Evolutionary conservation across 2,888 invertebrate species (phyloP).

Genomic region (Phortica okadai): DNA sequence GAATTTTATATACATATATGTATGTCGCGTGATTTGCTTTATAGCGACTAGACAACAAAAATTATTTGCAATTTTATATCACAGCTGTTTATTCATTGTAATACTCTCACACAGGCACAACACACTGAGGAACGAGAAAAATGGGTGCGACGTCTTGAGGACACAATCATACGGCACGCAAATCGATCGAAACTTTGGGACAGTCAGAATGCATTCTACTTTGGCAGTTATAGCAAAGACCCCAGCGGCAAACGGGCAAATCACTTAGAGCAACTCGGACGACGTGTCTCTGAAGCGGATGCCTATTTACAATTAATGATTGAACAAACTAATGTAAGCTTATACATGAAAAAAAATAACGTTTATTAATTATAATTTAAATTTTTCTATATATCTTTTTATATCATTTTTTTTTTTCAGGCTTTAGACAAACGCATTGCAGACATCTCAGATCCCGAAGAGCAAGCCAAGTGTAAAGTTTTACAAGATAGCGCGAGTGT

Average conservation of each 20-base stretch:
- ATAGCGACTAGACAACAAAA: background rate
- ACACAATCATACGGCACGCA: slow-evolving; percentile 92
- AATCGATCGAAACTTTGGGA: slow-evolving; percentile 78
- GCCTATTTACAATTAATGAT: slow-evolving; percentile 97
- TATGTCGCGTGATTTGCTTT: slow-evolving; percentile 1
- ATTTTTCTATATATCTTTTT: background rate
- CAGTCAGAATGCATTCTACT: slow-evolving; percentile 71
- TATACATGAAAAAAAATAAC: slow-evolving; percentile 30
- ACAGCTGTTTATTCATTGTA: slow-evolving; percentile 45
- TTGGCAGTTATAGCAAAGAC: slow-evolving; percentile 78
- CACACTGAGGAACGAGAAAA: slow-evolving; percentile 96
- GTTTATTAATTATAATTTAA: background rate
- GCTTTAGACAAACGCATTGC: slow-evolving; percentile 83
- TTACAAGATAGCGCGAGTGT: slow-evolving; percentile 87
- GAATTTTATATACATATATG: background rate
- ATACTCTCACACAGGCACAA: slow-evolving; percentile 83
- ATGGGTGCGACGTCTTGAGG: slow-evolving; percentile 97
- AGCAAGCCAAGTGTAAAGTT: slow-evolving; percentile 82
- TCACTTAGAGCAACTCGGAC: slow-evolving; percentile 85
- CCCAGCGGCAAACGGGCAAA: slow-evolving; percentile 71
- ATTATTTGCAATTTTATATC: slow-evolving; percentile 38
- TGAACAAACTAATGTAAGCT: slow-evolving; percentile 88
- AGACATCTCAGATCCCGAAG: slow-evolving; percentile 81
- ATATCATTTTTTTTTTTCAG: slow-evolving; percentile 75
- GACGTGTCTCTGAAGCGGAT: slow-evolving; percentile 95